A percentile compares a stretch with the other conserved stretches of the same genome.
These are phyloP conservation scores for Escarpia spicata DNA, from an alignment of 2,888 invertebrate species.

Conservation along the genomic window DNA sequence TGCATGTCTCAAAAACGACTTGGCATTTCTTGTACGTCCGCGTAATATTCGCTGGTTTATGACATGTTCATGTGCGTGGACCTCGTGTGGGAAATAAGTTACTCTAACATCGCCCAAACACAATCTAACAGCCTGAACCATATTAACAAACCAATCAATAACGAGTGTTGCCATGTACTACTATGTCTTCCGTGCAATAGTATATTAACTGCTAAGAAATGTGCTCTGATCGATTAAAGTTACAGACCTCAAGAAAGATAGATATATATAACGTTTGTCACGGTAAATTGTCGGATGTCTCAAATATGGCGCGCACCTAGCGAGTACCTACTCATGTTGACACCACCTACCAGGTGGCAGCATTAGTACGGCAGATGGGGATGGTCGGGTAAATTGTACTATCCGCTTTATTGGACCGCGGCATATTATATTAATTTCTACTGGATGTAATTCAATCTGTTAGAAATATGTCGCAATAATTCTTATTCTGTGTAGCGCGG, in stretches of 20 bases:
- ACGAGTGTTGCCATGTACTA: background rate
- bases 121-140: background rate
- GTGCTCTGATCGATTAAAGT: background rate
- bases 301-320: background rate
- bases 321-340: background rate
- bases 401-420: too few species aligned
- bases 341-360: background rate
- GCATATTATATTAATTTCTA: too few species aligned
- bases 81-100: background rate
- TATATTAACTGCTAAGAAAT: background rate
- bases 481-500: too few species aligned
- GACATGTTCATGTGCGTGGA: background rate
- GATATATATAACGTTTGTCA: background rate
- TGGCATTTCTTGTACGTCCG: too few species aligned
- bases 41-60: background rate
- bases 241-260: background rate
- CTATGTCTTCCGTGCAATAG: background rate
- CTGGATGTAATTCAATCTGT: too few species aligned
- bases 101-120: background rate
- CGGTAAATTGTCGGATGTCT: background rate
- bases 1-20: too few species aligned
- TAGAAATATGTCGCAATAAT: too few species aligned
- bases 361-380: background rate
- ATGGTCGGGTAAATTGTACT: too few species aligned
- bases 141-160: background rate